Evolutionary conservation across 2,797 vertebrate genomes (phyloP).

Genomic region (Liparis tanakae): DNA sequence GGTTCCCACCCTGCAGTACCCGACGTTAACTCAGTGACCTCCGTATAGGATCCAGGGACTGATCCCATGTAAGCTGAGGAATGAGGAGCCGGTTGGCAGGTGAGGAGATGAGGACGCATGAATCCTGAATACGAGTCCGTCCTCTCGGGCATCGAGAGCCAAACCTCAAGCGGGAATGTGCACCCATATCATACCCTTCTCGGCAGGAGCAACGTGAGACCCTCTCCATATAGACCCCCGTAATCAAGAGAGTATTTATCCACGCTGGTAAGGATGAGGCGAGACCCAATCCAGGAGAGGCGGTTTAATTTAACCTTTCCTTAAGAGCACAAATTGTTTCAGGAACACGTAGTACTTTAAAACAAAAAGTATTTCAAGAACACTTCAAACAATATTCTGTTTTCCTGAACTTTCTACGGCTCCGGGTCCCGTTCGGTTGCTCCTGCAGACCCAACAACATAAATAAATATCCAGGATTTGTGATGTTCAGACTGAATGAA

Average conservation of each 20-base stretch:
- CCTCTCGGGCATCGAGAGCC: constrained; percentile 41
- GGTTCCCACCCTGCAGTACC: constrained; percentile 34
- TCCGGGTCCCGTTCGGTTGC: constrained; percentile 12
- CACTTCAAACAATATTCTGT: neutral
- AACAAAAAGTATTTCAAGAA: neutral
- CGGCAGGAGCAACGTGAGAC: constrained; percentile 50
- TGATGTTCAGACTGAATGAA: constrained; percentile 36
- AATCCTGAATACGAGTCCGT: constrained; percentile 25
- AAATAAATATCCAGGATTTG: constrained; percentile 12
- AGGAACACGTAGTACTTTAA: neutral
- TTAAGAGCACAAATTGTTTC: neutral
- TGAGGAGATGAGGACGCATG: constrained; percentile 48
- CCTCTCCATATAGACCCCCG: constrained; percentile 36
- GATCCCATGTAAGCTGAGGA: constrained; percentile 68
- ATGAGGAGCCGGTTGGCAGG: constrained; percentile 64
- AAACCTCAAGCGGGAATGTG: constrained; percentile 59
- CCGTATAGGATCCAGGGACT: constrained; percentile 46
- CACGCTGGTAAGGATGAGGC: constrained; percentile 20
- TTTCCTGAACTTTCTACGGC: neutral
- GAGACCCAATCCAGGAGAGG: neutral
- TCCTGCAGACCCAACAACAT: constrained; percentile 1
- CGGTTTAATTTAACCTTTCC: constrained; percentile 4
- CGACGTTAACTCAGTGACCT: constrained; percentile 44
- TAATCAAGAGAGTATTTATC: constrained; percentile 40
- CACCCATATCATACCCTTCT: constrained; percentile 43